A percentile compares a stretch with the other conserved stretches of the same genome.
Evolutionary conservation across 2,888 invertebrate species (phyloP).

Genomic region (Eupithecia exiguata): DNA sequence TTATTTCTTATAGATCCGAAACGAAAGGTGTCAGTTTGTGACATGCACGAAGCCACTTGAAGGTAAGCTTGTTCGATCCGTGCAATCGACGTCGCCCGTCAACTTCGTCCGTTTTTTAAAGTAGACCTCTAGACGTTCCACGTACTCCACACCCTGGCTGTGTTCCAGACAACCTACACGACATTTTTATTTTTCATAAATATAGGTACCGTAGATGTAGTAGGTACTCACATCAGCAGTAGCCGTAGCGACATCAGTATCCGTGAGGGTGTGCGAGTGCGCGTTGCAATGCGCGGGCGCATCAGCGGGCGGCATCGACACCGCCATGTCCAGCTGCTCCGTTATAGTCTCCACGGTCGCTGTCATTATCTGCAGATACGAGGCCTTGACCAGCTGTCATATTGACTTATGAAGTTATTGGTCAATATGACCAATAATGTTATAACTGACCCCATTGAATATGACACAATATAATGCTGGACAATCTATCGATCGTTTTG

Average conservation of each 20-base stretch:
- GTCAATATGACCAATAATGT: background rate
- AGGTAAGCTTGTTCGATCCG: too few species aligned
- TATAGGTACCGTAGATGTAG: background rate
- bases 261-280: constrained; percentile 93
- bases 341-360: constrained; percentile 97
- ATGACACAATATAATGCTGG: too few species aligned
- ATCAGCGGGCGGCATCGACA: constrained; percentile 89
- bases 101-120: too few species aligned
- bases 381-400: background rate
- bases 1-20: too few species aligned
- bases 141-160: too few species aligned
- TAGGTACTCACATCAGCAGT: constrained; percentile 71
- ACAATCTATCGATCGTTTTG: background rate
- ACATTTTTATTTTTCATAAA: too few species aligned
- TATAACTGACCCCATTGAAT: too few species aligned
- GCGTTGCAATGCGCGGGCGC: constrained; percentile 89
- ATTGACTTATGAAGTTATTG: background rate
- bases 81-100: too few species aligned
- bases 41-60: too few species aligned
- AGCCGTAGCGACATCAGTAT: constrained; percentile 92
- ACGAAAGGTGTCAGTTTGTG: too few species aligned
- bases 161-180: too few species aligned
- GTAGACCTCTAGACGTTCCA: too few species aligned
- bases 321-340: constrained; percentile 94
- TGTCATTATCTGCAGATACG: constrained; percentile 91